Base-by-base conservation (phyloP, 23 tunicate genomes). In the Trididemnum clinides region DNA sequence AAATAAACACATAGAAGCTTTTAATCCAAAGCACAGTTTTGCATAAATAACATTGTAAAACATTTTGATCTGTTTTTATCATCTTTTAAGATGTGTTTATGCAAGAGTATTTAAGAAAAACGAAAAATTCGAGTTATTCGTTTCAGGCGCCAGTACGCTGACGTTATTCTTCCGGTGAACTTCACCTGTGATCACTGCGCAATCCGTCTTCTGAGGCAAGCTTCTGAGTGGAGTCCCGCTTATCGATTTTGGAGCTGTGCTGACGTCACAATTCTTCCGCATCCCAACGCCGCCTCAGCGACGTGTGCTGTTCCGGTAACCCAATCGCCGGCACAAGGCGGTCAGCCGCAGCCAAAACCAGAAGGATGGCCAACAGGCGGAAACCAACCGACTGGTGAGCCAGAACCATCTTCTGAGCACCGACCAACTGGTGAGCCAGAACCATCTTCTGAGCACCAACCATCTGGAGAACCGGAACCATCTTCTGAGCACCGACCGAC, bases 191-290 rank as follows among this genome's bases (percentile, higher is more conserved):
- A 81, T 0, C 34, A 87, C 20, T 92, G 97, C 62, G 51, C 87
- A 0, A 51, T 92, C 4, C 84, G 97, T 18, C 64, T 92, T 36
- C 71, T 87, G 1, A 85, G 91, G 15, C 97, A 92, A 65, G 97
- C 97, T 15, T 90, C 92, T 3, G 97, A 92, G 58, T 92, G 97
- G 97, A 35, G 84, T 23, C 18, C 51, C 0, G 82, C 82, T 26
- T 92, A 92, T 69, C 64, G 82, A 28, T 92, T 92, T 51, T 92
- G 97, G 97, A 92, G 97, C 50, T 92, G 97, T 80, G 91, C 90
- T 65, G 97, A 92, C 57, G 91, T 92, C 32, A 91, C 72, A 28
- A 91, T 91, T 32, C 49, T 91, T 15, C 75, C 76, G 22, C 87
- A 87, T 69, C 91, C 85, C 26, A 33, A 80, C 31, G 21, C 85